Percentiles rank a stretch among this genome's conserved stretches.
These are phyloP conservation scores for Rhopalosiphum maidis DNA, from an alignment of 1,140 invertebrate genomes.

Conservation along the genomic window DNA sequence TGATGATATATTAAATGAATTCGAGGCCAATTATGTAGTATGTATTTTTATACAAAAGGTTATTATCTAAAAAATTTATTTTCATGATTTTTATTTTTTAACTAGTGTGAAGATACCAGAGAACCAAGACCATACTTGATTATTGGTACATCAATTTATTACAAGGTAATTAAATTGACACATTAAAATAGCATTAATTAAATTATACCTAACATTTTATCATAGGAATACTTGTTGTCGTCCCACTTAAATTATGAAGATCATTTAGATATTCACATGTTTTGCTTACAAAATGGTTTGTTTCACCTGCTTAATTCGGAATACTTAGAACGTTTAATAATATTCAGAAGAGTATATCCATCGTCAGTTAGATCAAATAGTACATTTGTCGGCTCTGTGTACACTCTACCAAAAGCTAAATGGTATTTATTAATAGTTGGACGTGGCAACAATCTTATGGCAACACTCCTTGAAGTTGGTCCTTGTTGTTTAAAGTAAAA, in stretches of 20 bases:
- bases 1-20: constrained; percentile 51
- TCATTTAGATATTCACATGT: constrained; percentile 52
- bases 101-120: constrained; percentile 40
- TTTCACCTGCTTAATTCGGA: constrained; percentile 28
- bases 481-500: constrained; percentile 37
- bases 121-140: constrained; percentile 43
- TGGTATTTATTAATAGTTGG: constrained; percentile 54
- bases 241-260: constrained; percentile 48
- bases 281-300: constrained; percentile 49
- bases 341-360: constrained; percentile 47
- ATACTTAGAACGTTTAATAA: constrained; percentile 50
- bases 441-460: constrained; percentile 41
- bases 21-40: constrained; percentile 50
- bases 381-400: constrained; percentile 23
- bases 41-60: not conserved
- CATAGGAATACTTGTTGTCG: constrained; percentile 35
- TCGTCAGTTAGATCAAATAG: constrained; percentile 20
- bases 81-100: not conserved
- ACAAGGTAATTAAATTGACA: constrained; percentile 28
- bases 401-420: constrained; percentile 44
- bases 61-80: not conserved
- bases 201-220: not conserved
- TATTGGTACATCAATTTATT: constrained; percentile 49
- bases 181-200: not conserved
- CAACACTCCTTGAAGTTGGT: constrained; percentile 42